Evolutionary conservation across 2,113 vertebrate genomes (phyloP).

Genomic region (Odontesthes bonariensis): DNA sequence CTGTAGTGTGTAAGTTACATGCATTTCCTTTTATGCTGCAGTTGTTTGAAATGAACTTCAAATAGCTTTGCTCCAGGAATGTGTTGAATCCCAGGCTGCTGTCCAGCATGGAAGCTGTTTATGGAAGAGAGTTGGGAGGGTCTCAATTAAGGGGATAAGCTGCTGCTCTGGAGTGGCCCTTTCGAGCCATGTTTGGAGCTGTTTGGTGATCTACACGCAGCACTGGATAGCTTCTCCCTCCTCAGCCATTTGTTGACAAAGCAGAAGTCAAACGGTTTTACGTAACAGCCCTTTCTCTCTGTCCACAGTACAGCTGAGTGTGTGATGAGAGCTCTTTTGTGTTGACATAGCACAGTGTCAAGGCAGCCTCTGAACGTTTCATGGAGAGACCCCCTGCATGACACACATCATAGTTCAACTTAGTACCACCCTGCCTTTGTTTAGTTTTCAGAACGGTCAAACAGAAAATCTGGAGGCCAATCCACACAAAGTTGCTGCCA

Average conservation of each 20-base stretch:
- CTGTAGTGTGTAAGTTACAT: slow-evolving; percentile 63
- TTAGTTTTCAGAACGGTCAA: slow-evolving; percentile 20
- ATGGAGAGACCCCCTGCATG: slow-evolving; percentile 31
- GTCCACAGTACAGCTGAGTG: slow-evolving; percentile 52
- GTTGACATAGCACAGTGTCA: slow-evolving; percentile 50
- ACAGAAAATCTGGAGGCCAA: slow-evolving; percentile 22
- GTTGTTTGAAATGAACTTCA: slow-evolving; percentile 81
- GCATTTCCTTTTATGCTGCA: slow-evolving; percentile 85
- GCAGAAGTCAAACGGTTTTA: slow-evolving; percentile 79
- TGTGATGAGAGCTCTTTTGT: slow-evolving; percentile 67
- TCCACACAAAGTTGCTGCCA: slow-evolving; percentile 13
- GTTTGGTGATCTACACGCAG: slow-evolving; percentile 64
- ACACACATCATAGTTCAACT: slow-evolving; percentile 31
- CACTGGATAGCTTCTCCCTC: slow-evolving; percentile 69
- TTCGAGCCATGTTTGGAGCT: slow-evolving; percentile 85
- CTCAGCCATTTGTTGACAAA: slow-evolving; percentile 81
- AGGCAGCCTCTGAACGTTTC: slow-evolving; percentile 39
- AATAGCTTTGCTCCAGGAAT: slow-evolving; percentile 71
- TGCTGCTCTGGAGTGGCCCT: slow-evolving; percentile 63
- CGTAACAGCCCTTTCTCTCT: slow-evolving; percentile 61
- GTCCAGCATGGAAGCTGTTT: slow-evolving; percentile 80
- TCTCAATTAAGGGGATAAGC: slow-evolving; percentile 76
- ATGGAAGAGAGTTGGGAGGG: slow-evolving; percentile 73
- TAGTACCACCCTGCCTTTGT: slow-evolving; percentile 37
- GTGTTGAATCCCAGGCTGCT: slow-evolving; percentile 73